A percentile compares a stretch with the other conserved stretches of the same genome.
phyloP scores from a whole-genome alignment of 1,140 invertebrate species.

The Pteromalus puparum region DNA sequence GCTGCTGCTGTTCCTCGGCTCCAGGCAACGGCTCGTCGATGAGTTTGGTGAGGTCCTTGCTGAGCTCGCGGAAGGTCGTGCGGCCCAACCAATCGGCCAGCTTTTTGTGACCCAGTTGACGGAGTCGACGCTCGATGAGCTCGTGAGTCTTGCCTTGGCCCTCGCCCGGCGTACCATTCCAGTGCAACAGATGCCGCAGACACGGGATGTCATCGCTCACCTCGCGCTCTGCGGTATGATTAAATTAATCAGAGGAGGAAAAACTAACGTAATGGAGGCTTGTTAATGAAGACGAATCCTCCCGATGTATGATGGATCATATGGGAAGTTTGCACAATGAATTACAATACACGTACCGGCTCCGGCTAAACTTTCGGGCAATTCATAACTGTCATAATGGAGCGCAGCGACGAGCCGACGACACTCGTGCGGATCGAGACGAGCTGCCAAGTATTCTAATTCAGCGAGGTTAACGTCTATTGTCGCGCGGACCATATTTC shows the following conservation, averaged over 20 bases:
- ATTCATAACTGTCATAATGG: slow-evolving; percentile 75
- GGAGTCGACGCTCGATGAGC: slow-evolving; percentile 73
- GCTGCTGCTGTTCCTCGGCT: neutral
- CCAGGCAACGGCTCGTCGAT: slow-evolving; percentile 62
- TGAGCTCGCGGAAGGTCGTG: slow-evolving; percentile 77
- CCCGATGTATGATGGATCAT: no score
- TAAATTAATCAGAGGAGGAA: no score
- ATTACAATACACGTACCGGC: slow-evolving; percentile 66
- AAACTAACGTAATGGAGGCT: no score
- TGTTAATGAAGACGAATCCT: no score
- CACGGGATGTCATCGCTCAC: slow-evolving; percentile 75
- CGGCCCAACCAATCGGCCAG: slow-evolving; percentile 79
- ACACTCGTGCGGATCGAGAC: slow-evolving; percentile 76
- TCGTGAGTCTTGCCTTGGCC: slow-evolving; percentile 77
- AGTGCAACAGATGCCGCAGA: slow-evolving; percentile 75
- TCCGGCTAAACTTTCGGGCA: slow-evolving; percentile 70
- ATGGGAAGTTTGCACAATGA: neutral
- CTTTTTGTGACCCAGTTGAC: slow-evolving; percentile 76
- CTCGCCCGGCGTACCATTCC: slow-evolving; percentile 75
- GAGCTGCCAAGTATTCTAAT: slow-evolving; percentile 76
- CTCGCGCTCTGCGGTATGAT: neutral
- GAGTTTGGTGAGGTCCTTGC: slow-evolving; percentile 75
- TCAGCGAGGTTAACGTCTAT: slow-evolving; percentile 77
- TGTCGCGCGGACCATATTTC: slow-evolving; percentile 58
- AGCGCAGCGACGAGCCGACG: slow-evolving; percentile 76